phyloP scores from a whole-genome alignment of 1,140 invertebrate genomes.

The Cepaea nemoralis region DNA sequence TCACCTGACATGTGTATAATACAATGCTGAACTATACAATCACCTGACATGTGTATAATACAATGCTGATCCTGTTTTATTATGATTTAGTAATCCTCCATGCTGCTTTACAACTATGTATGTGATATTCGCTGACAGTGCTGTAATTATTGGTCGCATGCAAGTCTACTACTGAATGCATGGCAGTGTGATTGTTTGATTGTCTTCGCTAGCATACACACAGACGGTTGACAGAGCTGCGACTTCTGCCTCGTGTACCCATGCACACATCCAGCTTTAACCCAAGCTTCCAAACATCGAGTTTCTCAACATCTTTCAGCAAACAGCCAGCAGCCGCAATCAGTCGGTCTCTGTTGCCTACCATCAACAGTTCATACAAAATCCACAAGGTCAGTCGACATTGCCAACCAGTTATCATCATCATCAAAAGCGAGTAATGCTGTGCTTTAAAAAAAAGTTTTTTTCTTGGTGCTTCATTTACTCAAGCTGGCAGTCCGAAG shows the following conservation, averaged over 20 bases:
- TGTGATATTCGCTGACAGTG: no score
- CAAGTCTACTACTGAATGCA: no score
- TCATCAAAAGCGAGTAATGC: background rate
- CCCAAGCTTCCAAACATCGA: conserved; percentile 59
- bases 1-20: no score
- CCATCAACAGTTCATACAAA: conserved; percentile 62
- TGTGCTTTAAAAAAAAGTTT: background rate
- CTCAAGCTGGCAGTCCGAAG: background rate
- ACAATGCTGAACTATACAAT: no score
- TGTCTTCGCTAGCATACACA: conserved; percentile 36
- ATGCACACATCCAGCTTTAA: conserved; percentile 60
- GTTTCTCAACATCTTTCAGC: conserved; percentile 55
- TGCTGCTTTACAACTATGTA: no score
- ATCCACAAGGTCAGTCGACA: conserved; percentile 58
- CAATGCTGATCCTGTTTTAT: no score
- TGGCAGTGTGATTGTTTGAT: no score
- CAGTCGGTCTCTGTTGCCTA: conserved; percentile 55
- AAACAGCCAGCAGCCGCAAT: conserved; percentile 33
- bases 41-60: no score
- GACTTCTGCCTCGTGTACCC: conserved; percentile 61
- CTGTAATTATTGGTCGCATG: no score
- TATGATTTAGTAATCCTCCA: no score
- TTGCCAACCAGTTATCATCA: background rate
- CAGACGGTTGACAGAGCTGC: conserved; percentile 45
- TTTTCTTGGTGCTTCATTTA: background rate